Evolutionary conservation across 2,888 invertebrate genomes (phyloP).

Genomic region (Xanthorhoe spadicearia): DNA sequence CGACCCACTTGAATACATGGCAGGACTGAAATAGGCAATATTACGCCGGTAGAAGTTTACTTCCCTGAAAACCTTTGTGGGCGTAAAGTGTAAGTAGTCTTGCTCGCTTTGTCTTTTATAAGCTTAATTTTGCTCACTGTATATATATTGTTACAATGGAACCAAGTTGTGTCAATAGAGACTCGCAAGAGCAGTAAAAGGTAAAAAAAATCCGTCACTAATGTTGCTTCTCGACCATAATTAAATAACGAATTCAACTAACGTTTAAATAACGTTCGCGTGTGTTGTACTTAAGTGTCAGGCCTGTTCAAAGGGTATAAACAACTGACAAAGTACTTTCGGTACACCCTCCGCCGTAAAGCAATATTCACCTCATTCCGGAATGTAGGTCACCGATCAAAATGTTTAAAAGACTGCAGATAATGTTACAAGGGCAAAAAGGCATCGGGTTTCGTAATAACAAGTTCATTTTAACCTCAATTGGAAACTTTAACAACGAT

Average conservation of each 20-base stretch:
- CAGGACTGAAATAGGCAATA: background rate
- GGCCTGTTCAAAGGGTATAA: constrained; percentile 29
- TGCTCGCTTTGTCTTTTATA: background rate
- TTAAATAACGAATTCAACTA: no score
- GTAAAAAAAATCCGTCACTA: no score
- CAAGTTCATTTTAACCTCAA: constrained; percentile 14
- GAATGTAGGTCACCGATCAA: constrained; percentile 38
- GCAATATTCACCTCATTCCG: constrained; percentile 40
- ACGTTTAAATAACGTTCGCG: background rate
- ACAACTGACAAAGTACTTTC: constrained; percentile 28
- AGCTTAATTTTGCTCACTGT: background rate
- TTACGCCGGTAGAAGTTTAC: background rate
- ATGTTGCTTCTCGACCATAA: no score
- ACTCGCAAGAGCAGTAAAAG: no score
- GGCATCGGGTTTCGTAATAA: constrained; percentile 28
- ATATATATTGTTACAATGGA: background rate
- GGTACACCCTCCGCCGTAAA: constrained; percentile 31
- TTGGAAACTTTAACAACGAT: constrained; percentile 3
- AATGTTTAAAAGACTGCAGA: constrained; percentile 25
- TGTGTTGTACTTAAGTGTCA: background rate
- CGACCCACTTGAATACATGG: background rate
- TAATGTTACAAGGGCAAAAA: constrained; percentile 25
- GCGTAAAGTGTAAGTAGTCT: background rate
- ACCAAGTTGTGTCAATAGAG: no score
- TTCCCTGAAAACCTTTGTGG: background rate